Percentiles rank a stretch among this genome's conserved stretches.
These are phyloP conservation scores for Rhingia campestris DNA, from an alignment of 2,888 invertebrate species.

Conservation along the genomic window DNA sequence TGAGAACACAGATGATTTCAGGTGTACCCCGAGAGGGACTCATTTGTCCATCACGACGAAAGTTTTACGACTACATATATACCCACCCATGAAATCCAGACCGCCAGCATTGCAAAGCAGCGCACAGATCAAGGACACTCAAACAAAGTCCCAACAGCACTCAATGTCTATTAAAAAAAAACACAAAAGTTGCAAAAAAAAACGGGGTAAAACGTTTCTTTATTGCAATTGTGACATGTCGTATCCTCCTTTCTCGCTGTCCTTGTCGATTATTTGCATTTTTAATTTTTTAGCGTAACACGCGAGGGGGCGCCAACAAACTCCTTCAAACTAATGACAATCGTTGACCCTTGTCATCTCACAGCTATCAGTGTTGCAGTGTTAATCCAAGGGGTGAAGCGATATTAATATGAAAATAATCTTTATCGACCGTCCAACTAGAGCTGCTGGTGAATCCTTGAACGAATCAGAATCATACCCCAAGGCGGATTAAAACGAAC, in stretches of 20 bases:
- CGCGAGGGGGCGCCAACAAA: slow-evolving; percentile 20
- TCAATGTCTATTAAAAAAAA: slow-evolving; percentile 54
- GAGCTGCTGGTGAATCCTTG: slow-evolving; percentile 36
- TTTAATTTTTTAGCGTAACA: slow-evolving; percentile 65
- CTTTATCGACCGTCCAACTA: slow-evolving; percentile 38
- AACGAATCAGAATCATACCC: slow-evolving; percentile 14
- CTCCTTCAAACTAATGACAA: slow-evolving; percentile 53
- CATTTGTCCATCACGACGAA: slow-evolving; percentile 61
- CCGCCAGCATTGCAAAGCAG: slow-evolving; percentile 12
- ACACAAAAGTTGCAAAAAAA: slow-evolving; percentile 34
- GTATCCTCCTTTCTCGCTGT: slow-evolving; percentile 29
- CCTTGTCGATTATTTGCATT: slow-evolving; percentile 58
- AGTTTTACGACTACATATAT: slow-evolving; percentile 28
- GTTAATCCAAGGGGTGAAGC: slow-evolving; percentile 1
- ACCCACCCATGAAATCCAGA: slow-evolving; percentile 56
- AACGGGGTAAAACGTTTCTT: slow-evolving; percentile 43
- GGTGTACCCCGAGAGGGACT: slow-evolving; percentile 28
- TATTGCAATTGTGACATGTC: slow-evolving; percentile 12
- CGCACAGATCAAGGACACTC: slow-evolving; percentile 54
- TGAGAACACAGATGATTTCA: slow-evolving; percentile 45
- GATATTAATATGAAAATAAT: slow-evolving; percentile 54
- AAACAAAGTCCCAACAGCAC: slow-evolving; percentile 56
- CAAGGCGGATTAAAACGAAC: background rate
- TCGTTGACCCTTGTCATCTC: slow-evolving; percentile 57
- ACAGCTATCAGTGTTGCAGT: slow-evolving; percentile 44